Conservation (phyloP, 2,113 vertebrate genomes). For the Catagonus wagneri region DNA sequence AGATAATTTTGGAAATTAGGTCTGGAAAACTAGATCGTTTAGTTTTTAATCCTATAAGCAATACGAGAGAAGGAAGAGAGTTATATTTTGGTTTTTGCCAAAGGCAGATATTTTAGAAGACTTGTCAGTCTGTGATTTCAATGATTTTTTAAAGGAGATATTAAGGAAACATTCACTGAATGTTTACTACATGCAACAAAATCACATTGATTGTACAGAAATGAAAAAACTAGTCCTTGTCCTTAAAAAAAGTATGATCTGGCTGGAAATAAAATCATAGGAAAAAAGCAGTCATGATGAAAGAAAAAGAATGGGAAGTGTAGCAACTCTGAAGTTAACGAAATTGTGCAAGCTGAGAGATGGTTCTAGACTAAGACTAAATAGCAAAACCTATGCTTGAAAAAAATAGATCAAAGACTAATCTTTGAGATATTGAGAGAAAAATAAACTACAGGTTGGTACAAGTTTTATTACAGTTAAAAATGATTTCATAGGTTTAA, state of each 20-base stretch:
- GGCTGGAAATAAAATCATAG: not conserved
- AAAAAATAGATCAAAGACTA: not conserved
- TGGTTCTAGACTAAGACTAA: not conserved
- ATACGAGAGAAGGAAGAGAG: not conserved
- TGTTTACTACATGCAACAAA: not conserved
- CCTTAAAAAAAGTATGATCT: not conserved
- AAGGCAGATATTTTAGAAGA: not conserved
- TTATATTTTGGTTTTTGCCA: not conserved
- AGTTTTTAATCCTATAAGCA: not conserved
- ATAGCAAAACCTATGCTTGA: not conserved
- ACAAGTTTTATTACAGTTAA: conserved; percentile 15
- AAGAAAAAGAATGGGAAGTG: not conserved
- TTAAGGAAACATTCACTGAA: not conserved
- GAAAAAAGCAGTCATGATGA: not conserved
- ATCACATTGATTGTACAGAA: not conserved
- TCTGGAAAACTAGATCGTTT: not conserved
- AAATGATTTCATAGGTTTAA: not conserved
- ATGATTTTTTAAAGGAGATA: not conserved
- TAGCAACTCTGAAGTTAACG: conserved; percentile 18
- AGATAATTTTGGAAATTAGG: not conserved
- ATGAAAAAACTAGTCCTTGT: not conserved
- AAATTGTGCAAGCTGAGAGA: not conserved
- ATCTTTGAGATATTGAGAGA: not conserved
- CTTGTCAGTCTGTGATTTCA: not conserved
- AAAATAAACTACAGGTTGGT: not conserved